Conservation (phyloP, 2,888 invertebrate species). For the Troides aeacus region DNA sequence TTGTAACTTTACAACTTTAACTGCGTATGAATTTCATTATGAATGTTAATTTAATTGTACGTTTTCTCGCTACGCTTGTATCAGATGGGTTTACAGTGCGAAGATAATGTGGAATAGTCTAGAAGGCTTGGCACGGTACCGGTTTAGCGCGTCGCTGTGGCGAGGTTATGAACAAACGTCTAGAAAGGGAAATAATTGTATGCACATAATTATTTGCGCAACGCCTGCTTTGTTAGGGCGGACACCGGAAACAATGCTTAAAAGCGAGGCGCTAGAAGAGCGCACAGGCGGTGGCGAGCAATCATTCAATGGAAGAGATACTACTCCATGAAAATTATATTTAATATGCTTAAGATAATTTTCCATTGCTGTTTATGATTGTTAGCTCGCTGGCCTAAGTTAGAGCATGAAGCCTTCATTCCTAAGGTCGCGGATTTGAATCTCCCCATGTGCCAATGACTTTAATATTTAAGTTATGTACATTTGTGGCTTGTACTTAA, state of each 20-base stretch:
- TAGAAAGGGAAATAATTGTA: conserved; percentile 74
- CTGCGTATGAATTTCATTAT: conserved; percentile 9
- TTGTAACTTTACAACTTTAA: conserved; percentile 15
- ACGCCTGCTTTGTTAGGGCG: conserved; percentile 64
- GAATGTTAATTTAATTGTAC: conserved; percentile 19
- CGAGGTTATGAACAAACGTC: conserved; percentile 47
- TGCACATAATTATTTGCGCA: conserved; percentile 79
- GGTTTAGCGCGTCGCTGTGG: conserved; percentile 22
- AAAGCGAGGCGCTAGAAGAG: conserved; percentile 44
- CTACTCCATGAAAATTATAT: conserved; percentile 1
- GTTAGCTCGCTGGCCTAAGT: no score
- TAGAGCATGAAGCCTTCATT: no score
- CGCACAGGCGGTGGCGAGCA: conserved; percentile 34
- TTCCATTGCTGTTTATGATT: no score
- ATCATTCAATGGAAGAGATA: conserved; percentile 30
- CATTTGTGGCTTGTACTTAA: no score
- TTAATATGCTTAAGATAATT: not conserved
- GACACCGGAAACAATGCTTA: conserved; percentile 61
- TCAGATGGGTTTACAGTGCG: conserved; percentile 33
- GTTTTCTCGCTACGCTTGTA: conserved; percentile 30
- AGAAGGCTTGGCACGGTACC: conserved; percentile 18
- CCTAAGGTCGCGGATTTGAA: no score
- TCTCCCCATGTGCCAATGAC: no score
- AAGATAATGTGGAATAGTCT: conserved; percentile 30
- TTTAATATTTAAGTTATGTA: no score